These are phyloP conservation scores for Sebastes iracundus DNA, from an alignment of 2,797 vertebrate genomes.

Conservation along the genomic window DNA sequence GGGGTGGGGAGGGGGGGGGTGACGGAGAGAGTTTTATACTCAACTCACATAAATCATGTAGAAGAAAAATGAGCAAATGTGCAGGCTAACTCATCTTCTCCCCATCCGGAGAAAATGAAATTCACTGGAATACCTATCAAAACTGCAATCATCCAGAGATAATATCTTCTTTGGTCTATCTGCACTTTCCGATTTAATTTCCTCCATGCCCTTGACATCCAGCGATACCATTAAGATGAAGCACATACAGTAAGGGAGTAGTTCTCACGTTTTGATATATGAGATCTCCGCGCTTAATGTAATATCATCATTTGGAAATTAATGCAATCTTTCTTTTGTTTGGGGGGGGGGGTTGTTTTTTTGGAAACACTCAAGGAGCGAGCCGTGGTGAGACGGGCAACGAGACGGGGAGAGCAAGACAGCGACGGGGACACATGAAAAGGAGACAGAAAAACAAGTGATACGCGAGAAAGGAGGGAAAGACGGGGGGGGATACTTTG, in stretches of 20 bases:
- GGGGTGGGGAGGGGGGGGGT: background rate
- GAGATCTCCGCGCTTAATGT: slow-evolving; percentile 93
- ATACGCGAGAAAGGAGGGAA: slow-evolving; percentile 13
- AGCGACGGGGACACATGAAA: slow-evolving; percentile 64
- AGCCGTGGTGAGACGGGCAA: slow-evolving; percentile 5
- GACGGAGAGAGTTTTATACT: slow-evolving; percentile 89
- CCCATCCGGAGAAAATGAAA: slow-evolving; percentile 99
- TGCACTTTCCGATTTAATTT: slow-evolving; percentile 99
- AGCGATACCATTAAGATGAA: slow-evolving; percentile 99
- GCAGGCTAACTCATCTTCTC: slow-evolving; percentile 99
- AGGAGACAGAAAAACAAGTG: slow-evolving; percentile 25
- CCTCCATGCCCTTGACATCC: slow-evolving; percentile 99
- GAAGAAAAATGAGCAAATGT: slow-evolving; percentile 99
- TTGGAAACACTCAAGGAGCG: slow-evolving; percentile 26
- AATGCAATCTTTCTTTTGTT: slow-evolving; percentile 99
- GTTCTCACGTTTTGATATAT: slow-evolving; percentile 94
- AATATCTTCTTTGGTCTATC: slow-evolving; percentile 99
- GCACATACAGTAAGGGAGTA: slow-evolving; percentile 95
- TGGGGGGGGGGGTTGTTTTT: slow-evolving; percentile 70
- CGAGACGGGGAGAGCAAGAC: slow-evolving; percentile 11
- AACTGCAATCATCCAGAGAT: slow-evolving; percentile 99
- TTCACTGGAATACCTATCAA: slow-evolving; percentile 99
- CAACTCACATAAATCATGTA: slow-evolving; percentile 99
- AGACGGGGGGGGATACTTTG: slow-evolving; percentile 19
- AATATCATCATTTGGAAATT: slow-evolving; percentile 99